Base-by-base conservation (phyloP, 2,888 invertebrate species). In the Ethmia dodecea region DNA sequence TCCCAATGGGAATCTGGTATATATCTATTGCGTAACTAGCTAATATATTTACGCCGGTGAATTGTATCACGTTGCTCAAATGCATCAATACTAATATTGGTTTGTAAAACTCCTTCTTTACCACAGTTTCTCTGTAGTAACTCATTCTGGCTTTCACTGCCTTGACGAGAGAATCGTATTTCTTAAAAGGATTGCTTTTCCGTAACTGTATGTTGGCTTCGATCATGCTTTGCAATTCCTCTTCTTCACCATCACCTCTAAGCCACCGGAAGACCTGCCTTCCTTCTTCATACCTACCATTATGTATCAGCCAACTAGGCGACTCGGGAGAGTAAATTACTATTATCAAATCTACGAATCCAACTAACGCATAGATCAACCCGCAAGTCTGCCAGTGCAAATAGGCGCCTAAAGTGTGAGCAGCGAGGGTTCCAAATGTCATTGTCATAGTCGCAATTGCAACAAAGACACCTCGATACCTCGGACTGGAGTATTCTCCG, bases 241-340 rank as follows among this genome's bases (percentile, higher is more conserved):
- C 86, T 13, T 76, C 69, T 39, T 73, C 71, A 0, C 52, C 56
- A 6, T 74, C 57, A 8, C 90, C 90, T 47, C 91, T 72, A 24
- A 89, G 75, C 80, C 88, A 90, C 31, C 80, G 67, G 14, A 89
- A 88, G 0, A 89, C 80, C 18, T 67, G 58, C 41, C 81, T 79
- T 0, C 91, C 89, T 26, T 89, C 86, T 0, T 80, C 78, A 1
- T 80, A 69, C 14, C 77, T 75, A 0, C 88, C 88, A 43, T 88
- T 88, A 15, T 87, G 80, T 0, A 89, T 78, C 20, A 92, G 55
- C 90, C 91, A 92, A 39, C 86, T 84, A 0, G 91, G 92, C 0
- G 91, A 88, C 67, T 92, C 92, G 0, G 90, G 90, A 0, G 79
- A 76, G 28, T 59, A 63, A 6, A 70, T 46, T 0, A 75, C 68